Evolutionary conservation across 92 coral and sea anemone species (phyloP).

Genomic region (Siderastrea radians): DNA sequence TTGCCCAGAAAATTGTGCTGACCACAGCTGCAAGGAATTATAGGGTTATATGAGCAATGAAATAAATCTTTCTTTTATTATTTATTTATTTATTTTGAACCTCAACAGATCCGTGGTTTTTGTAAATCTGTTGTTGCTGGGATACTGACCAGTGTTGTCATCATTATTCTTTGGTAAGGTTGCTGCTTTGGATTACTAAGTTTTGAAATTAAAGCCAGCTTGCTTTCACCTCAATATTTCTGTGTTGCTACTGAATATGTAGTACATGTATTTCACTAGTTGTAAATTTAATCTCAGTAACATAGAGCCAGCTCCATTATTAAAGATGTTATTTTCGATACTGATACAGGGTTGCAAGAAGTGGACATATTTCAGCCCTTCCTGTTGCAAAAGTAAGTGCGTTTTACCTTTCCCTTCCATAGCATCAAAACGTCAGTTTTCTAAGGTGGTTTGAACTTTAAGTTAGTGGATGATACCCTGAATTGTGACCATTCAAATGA

Average conservation of each 20-base stretch:
- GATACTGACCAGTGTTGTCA: slow-evolving; percentile 31
- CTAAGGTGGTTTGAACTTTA: no score
- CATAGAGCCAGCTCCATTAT: background rate
- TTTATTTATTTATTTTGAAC: background rate
- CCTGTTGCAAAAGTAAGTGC: slow-evolving; percentile 45
- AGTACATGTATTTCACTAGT: background rate
- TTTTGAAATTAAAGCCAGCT: no score
- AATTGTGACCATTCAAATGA: no score
- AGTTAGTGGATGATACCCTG: no score
- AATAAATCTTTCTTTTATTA: background rate
- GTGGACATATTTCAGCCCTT: slow-evolving; percentile 46
- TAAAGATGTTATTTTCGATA: background rate
- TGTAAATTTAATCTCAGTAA: background rate
- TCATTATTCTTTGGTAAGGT: slow-evolving; percentile 59
- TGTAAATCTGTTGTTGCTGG: slow-evolving; percentile 62
- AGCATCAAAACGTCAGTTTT: no score
- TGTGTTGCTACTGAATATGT: background rate
- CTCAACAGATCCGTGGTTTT: slow-evolving; percentile 38
- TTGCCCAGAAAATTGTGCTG: no score
- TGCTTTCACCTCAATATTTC: background rate
- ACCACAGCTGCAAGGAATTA: no score
- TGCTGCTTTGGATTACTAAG: background rate
- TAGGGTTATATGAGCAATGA: no score
- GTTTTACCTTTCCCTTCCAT: background rate
- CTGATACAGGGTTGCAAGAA: slow-evolving; percentile 50